Conservation (phyloP, 2,797 vertebrate genomes). For the Tympanoctomys barrerae region DNA sequence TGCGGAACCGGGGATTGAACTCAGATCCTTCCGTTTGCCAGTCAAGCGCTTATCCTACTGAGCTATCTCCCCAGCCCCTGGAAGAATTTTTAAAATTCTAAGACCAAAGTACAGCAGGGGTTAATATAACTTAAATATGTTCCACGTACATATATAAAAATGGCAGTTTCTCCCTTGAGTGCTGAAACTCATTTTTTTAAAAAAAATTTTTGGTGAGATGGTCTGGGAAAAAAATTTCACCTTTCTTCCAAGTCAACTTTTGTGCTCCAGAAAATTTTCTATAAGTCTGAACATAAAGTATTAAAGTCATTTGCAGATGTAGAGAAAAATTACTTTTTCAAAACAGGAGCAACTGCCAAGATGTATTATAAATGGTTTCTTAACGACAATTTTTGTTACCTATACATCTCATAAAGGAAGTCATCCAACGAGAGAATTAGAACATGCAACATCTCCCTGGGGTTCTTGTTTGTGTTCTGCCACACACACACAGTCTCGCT, state of each 20-base stretch:
- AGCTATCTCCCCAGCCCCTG: constrained; percentile 37
- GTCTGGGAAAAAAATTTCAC: constrained; percentile 81
- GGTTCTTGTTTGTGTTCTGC: constrained; percentile 89
- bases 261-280: constrained; percentile 92
- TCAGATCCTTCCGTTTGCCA: too few relatives aligned
- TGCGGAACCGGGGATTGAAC: too few relatives aligned
- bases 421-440: constrained; percentile 88
- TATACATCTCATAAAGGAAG: constrained; percentile 91
- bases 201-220: constrained; percentile 81
- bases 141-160: constrained; percentile 89
- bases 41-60: too few relatives aligned
- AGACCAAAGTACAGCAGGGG: constrained; percentile 90
- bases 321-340: constrained; percentile 90
- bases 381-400: constrained; percentile 81
- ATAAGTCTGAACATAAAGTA: constrained; percentile 90
- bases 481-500: constrained; percentile 85
- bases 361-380: constrained; percentile 93
- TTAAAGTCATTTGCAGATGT: constrained; percentile 92
- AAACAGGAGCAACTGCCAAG: constrained; percentile 92
- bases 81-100: constrained; percentile 84
- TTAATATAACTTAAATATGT: constrained; percentile 92
- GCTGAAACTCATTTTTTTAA: constrained; percentile 90
- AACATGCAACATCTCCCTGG: constrained; percentile 86
- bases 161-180: constrained; percentile 89
- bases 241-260: constrained; percentile 89